Percentiles rank a stretch among this genome's conserved stretches.
Evolutionary conservation across 2,113 vertebrate species (phyloP).

Genomic region (Rhipidura dahli): DNA sequence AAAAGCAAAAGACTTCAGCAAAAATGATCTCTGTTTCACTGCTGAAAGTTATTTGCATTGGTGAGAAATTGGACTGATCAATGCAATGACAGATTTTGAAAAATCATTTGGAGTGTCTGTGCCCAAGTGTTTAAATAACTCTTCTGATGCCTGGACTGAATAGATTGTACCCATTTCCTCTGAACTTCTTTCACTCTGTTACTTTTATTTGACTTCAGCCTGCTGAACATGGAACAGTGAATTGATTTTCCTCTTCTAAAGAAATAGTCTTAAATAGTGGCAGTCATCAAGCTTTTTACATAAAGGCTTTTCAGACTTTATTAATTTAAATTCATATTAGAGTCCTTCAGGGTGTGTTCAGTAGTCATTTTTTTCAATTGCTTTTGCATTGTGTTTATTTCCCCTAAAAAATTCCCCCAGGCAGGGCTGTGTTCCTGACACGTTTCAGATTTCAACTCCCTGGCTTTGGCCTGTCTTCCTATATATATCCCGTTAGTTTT

Average conservation of each 20-base stretch:
- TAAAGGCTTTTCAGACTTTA: neutral
- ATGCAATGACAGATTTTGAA: neutral
- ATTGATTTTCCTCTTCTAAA: neutral
- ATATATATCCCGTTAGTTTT: neutral
- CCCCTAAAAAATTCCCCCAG: neutral
- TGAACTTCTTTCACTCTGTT: neutral
- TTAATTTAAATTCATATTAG: slow-evolving; percentile 13
- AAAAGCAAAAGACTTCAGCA: neutral
- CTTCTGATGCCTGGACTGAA: neutral
- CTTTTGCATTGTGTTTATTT: slow-evolving; percentile 13
- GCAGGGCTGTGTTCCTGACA: neutral
- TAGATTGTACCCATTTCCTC: neutral
- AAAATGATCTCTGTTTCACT: neutral
- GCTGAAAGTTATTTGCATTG: neutral
- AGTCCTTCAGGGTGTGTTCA: neutral
- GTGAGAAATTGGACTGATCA: neutral
- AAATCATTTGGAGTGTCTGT: neutral
- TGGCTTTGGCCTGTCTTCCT: neutral
- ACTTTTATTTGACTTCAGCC: neutral
- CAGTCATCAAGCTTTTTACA: neutral
- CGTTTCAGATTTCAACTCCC: neutral
- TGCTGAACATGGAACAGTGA: neutral
- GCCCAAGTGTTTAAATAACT: neutral
- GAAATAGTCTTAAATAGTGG: neutral
- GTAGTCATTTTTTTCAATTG: neutral